Percentiles rank a stretch among this genome's conserved stretches.
phyloP scores from a whole-genome alignment of 1,140 invertebrate species.

The Drosophila rufa region DNA sequence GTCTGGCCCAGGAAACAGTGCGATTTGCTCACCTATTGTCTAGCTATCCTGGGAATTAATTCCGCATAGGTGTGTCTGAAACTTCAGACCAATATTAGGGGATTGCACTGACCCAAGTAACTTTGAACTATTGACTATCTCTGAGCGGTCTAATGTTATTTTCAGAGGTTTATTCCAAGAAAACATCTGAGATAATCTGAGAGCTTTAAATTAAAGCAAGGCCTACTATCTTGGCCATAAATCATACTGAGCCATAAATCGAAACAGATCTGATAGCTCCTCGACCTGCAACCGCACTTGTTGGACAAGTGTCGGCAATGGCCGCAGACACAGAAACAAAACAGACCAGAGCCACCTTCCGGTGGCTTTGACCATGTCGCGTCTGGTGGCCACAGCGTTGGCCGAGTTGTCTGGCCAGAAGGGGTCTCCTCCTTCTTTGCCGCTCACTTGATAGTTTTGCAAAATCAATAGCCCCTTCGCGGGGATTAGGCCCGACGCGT shows the following conservation, averaged over 20 bases:
- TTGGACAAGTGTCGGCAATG: conserved; percentile 18
- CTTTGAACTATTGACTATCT: no score
- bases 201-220: conserved; percentile 3
- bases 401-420: conserved; percentile 1
- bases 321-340: conserved; percentile 3
- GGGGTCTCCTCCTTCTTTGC: neutral
- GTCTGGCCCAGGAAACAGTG: neutral
- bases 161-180: neutral
- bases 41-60: neutral
- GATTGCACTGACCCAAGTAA: neutral
- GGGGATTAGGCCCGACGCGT: conserved; percentile 4
- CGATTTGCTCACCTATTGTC: neutral
- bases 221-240: neutral
- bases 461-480: conserved; percentile 68
- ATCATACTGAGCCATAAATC: neutral
- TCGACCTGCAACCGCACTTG: conserved; percentile 16
- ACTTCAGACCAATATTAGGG: neutral
- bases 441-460: conserved; percentile 46
- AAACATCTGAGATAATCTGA: neutral
- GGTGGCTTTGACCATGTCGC: conserved; percentile 38
- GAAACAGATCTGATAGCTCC: conserved; percentile 1
- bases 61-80: neutral
- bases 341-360: conserved; percentile 4
- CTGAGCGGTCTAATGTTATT: neutral
- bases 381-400: conserved; percentile 20